Percentiles rank a stretch among this genome's conserved stretches.
These are phyloP conservation scores for Ricordea florida DNA, from an alignment of 92 coral and sea anemone species.

Conservation along the genomic window DNA sequence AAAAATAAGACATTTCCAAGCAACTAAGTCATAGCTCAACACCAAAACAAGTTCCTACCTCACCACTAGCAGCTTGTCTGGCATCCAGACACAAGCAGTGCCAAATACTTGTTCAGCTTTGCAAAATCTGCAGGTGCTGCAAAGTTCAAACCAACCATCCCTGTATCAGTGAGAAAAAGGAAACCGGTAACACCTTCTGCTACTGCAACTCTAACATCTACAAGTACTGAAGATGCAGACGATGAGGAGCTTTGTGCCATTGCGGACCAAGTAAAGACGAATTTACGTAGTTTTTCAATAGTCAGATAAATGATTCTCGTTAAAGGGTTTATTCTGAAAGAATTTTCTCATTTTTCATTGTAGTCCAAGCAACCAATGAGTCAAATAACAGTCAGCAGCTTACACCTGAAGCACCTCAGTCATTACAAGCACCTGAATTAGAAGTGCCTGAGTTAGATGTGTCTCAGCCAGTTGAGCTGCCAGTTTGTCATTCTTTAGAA, in stretches of 20 bases:
- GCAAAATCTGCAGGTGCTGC: background rate
- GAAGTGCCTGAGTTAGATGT: background rate
- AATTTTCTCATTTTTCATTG: background rate
- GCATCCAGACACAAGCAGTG: conserved; percentile 12
- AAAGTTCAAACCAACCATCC: background rate
- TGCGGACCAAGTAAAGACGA: conserved; percentile 17
- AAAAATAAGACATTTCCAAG: background rate
- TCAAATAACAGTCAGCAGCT: background rate
- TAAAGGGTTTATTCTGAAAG: background rate
- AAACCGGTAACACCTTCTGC: background rate
- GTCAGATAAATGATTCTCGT: background rate
- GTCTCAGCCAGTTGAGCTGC: background rate
- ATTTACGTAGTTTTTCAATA: conserved; percentile 6
- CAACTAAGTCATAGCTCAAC: background rate
- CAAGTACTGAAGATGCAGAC: background rate
- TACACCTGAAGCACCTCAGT: background rate
- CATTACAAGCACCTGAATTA: background rate
- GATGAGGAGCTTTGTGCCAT: conserved; percentile 35
- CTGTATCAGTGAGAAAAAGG: background rate
- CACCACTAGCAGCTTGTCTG: conserved; percentile 25
- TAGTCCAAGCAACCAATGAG: background rate
- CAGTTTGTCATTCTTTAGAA: background rate
- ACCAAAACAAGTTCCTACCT: background rate
- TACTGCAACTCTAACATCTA: background rate
- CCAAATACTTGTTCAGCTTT: conserved; percentile 4